These are phyloP conservation scores for Acrossocheilus fasciatus DNA, from an alignment of 2,797 vertebrate genomes.

Conservation along the genomic window DNA sequence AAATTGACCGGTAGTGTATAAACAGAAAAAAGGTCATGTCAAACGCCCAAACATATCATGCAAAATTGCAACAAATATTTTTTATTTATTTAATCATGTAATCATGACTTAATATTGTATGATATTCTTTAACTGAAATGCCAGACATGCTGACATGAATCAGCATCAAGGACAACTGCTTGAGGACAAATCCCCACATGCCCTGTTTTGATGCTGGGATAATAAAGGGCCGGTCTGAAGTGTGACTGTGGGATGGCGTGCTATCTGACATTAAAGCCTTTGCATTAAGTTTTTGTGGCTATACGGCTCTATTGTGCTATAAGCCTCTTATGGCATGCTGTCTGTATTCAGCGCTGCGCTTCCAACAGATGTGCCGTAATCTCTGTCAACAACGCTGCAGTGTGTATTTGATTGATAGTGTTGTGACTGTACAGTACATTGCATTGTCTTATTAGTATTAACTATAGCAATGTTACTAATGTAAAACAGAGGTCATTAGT, in stretches of 20 bases:
- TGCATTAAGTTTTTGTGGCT: constrained; percentile 69
- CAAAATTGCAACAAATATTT: background rate
- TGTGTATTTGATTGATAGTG: constrained; percentile 45
- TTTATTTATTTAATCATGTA: background rate
- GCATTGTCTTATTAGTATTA: background rate
- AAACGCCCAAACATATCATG: background rate
- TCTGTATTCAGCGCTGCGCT: constrained; percentile 64
- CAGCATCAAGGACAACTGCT: background rate
- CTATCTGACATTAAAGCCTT: constrained; percentile 10
- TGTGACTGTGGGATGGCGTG: constrained; percentile 4
- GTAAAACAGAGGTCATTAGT: background rate
- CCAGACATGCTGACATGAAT: constrained; percentile 22
- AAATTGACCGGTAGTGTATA: background rate
- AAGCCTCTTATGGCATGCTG: constrained; percentile 76
- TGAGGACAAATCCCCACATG: background rate
- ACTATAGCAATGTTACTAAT: no score
- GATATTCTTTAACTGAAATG: constrained; percentile 18
- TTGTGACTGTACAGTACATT: constrained; percentile 1
- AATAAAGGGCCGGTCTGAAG: background rate
- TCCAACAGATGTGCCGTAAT: constrained; percentile 75
- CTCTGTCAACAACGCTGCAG: constrained; percentile 41
- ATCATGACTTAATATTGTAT: background rate
- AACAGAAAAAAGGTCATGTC: background rate
- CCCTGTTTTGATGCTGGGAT: background rate
- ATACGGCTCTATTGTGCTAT: constrained; percentile 77